Evolutionary conservation across 2,888 invertebrate species (phyloP).

Genomic region (Pammene fasciana): DNA sequence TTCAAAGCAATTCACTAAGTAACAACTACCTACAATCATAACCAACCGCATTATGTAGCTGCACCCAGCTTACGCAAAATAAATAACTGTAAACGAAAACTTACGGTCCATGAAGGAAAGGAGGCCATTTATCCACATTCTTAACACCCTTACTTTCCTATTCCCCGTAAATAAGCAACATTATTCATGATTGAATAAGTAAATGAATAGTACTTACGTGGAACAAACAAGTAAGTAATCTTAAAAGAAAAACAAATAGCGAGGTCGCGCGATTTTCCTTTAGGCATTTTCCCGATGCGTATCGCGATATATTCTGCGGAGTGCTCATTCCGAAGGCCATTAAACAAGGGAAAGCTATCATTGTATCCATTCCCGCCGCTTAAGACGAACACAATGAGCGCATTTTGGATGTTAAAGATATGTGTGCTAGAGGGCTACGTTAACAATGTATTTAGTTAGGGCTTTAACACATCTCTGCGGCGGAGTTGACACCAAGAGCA

Average conservation of each 20-base stretch:
- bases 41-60: too few relatives aligned
- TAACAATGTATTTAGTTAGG: constrained; percentile 34
- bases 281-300: constrained; percentile 43
- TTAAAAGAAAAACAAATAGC: constrained; percentile 37
- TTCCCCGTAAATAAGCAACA: constrained; percentile 22
- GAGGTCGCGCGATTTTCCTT: constrained; percentile 34
- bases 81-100: constrained; percentile 17
- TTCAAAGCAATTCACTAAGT: too few relatives aligned
- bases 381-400: constrained; percentile 55
- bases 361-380: constrained; percentile 58
- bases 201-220: constrained; percentile 32
- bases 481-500: too few relatives aligned
- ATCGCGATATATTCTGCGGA: constrained; percentile 55
- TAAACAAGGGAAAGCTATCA: constrained; percentile 59
- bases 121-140: constrained; percentile 14
- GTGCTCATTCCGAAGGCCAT: constrained; percentile 61
- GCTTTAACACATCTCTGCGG: too few relatives aligned
- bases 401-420: constrained; percentile 52
- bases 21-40: too few relatives aligned
- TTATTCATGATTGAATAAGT: constrained; percentile 34
- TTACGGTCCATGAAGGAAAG: constrained; percentile 7
- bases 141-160: constrained; percentile 24
- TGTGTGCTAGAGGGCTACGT: constrained; percentile 42
- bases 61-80: background rate
- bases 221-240: constrained; percentile 33